phyloP scores from a whole-genome alignment of 2,113 vertebrate species.

The Sceloporus tristichus region DNA sequence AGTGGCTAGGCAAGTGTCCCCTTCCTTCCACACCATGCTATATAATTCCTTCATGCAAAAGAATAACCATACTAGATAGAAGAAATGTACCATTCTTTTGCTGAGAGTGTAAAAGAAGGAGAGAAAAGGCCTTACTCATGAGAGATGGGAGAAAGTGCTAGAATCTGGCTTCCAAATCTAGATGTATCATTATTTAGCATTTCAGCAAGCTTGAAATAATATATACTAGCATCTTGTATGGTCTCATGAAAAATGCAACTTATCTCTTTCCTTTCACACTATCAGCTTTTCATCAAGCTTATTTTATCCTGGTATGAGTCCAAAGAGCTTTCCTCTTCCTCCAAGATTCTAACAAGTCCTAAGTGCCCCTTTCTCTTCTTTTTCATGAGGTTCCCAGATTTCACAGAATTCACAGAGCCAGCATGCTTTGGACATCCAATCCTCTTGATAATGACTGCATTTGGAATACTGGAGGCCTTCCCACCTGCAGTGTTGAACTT shows the following conservation, averaged over 20 bases:
- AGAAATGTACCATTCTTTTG: too few species aligned
- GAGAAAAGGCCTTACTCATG: neutral
- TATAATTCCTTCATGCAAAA: too few species aligned
- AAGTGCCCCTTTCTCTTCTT: constrained; percentile 40
- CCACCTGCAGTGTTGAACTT: too few species aligned
- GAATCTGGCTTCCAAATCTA: neutral
- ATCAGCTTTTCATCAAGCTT: constrained; percentile 51
- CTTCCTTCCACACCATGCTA: too few species aligned
- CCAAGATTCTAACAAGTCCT: constrained; percentile 31
- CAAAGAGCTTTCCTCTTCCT: constrained; percentile 3
- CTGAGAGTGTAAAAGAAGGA: too few species aligned
- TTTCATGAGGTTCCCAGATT: neutral
- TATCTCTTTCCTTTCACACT: constrained; percentile 54
- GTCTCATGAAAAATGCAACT: constrained; percentile 52
- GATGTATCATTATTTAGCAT: constrained; percentile 37
- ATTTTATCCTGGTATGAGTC: constrained; percentile 38
- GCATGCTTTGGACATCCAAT: neutral
- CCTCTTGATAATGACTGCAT: constrained; percentile 17
- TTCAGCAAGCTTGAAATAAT: neutral
- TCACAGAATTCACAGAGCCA: too few species aligned
- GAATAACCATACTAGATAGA: too few species aligned
- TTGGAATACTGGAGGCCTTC: neutral
- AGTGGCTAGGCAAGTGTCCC: too few species aligned
- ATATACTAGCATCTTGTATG: constrained; percentile 42
- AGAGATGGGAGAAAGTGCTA: constrained; percentile 11